Evolutionary conservation across 2,797 vertebrate genomes (phyloP), one percentile per base, ranked within the genome.

Genomic region (Cyprinodon diabolis): DNA sequence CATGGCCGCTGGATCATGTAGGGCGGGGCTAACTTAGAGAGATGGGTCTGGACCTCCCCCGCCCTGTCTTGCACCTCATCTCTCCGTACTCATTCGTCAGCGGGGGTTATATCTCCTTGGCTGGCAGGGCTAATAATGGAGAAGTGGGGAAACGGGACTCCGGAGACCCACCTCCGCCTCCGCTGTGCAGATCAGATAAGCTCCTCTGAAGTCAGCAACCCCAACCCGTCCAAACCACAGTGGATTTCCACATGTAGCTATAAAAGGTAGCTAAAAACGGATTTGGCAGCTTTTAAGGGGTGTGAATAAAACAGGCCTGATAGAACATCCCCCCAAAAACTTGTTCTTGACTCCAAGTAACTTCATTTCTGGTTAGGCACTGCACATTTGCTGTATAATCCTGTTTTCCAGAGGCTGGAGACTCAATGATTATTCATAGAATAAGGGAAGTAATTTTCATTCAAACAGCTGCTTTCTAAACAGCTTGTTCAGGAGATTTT

Each of bases 41-140:
- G 78, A 65, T 43, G 71, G 75, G 73, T 25, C 75, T 70, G 77
- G 76, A 80, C 82, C 91, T 79, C 30, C 86, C 89, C 86, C 86
- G 82, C 89, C 72, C 84, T 89, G 89, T 85, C 86, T 30, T 87
- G 87, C 69, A 57, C 89, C 87, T 84, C 13, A 43, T 54, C 66
- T 12, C 84, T 90, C 80, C 67, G 71, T 76, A 68, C 81, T 84
- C 91, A 91, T 93, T 91, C 90, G 92, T 93, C 92, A 92, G 81
- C 10, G 9, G 75, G 76, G 86, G 84, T 89, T 92, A 93, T 93
- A 91, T 93, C 87, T 89, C 82, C 84, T 89, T 78, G 87, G 81
- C 89, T 92, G 91, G 91, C 90, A 90, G 86, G 89, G 91, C 88
- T 91, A 91, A 92, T 92, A 93, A 92, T 86, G 87, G 86, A 82